A percentile compares a stretch with the other conserved stretches of the same genome.
These are phyloP conservation scores for Euproctis similis DNA, from an alignment of 2,888 invertebrate species.

Conservation along the genomic window DNA sequence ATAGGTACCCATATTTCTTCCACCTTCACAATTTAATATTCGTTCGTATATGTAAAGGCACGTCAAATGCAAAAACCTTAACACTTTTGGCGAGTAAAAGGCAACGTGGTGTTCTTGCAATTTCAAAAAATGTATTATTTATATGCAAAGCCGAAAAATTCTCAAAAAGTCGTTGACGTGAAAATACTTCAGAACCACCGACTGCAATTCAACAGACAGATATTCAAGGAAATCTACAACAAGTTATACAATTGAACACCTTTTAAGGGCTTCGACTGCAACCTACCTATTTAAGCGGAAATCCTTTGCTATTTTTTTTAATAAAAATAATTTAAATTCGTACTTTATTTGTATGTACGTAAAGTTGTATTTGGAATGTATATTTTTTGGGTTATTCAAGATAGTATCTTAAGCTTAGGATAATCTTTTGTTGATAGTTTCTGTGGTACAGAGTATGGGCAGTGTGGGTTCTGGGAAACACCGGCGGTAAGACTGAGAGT, in stretches of 20 bases:
- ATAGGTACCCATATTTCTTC: no score
- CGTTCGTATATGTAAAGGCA: no score
- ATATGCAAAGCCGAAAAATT: no score
- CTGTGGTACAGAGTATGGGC: constrained; percentile 39
- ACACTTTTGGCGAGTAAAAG: no score
- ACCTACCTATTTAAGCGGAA: constrained; percentile 44
- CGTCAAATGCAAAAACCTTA: no score
- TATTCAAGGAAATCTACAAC: constrained; percentile 26
- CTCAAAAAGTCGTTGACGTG: constrained; percentile 46
- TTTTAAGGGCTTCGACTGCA: constrained; percentile 49
- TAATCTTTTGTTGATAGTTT: constrained; percentile 71
- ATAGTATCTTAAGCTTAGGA: constrained; percentile 36
- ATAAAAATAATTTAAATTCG: constrained; percentile 7
- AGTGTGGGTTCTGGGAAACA: constrained; percentile 38
- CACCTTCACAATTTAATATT: no score
- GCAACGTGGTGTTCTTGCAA: no score
- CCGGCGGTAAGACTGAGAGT: constrained; percentile 36
- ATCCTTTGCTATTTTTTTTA: constrained; percentile 23
- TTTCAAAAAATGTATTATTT: no score
- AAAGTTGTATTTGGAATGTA: constrained; percentile 14
- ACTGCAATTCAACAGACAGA: constrained; percentile 25
- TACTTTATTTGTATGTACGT: constrained; percentile 5
- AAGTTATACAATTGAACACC: constrained; percentile 67
- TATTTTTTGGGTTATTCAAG: constrained; percentile 17
- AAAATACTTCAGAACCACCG: constrained; percentile 43